Percentiles rank a stretch among this genome's conserved stretches.
Conservation (phyloP, 2,888 invertebrate genomes). For the Merodon equestris region DNA sequence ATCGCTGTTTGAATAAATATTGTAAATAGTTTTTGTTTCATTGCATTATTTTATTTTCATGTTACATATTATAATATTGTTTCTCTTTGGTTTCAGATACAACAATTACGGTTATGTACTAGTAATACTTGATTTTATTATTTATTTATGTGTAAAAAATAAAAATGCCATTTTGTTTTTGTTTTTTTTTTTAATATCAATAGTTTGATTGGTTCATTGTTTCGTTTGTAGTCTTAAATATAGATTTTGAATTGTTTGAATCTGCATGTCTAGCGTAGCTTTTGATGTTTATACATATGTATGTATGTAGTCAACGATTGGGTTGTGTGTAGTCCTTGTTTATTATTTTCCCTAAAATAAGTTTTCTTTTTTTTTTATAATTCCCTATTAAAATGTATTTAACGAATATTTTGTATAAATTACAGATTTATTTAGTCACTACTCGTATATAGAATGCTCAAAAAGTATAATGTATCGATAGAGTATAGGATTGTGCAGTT, state of each 20-base stretch:
- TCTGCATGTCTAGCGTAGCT: constrained; percentile 34
- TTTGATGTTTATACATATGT: constrained; percentile 28
- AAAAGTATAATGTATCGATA: constrained; percentile 56
- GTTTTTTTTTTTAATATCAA: constrained; percentile 50
- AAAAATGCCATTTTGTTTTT: constrained; percentile 50
- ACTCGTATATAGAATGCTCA: constrained; percentile 48
- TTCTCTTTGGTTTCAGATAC: constrained; percentile 2
- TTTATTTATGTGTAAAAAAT: constrained; percentile 49
- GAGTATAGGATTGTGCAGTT: constrained; percentile 65
- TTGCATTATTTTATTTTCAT: too few species aligned
- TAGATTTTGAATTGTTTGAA: constrained; percentile 15
- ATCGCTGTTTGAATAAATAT: constrained; percentile 38
- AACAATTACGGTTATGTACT: constrained; percentile 14
- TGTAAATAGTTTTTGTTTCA: constrained; percentile 59
- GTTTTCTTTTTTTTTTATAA: constrained; percentile 22
- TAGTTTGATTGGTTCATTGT: constrained; percentile 68
- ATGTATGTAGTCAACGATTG: constrained; percentile 17
- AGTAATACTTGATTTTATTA: constrained; percentile 7
- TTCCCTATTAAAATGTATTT: constrained; percentile 51
- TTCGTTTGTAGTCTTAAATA: constrained; percentile 63
- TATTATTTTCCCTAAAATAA: constrained; percentile 44
- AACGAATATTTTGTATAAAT: constrained; percentile 50
- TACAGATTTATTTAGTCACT: constrained; percentile 53
- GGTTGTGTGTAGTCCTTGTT: constrained; percentile 15
- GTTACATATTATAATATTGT: constrained; percentile 8